Conservation (phyloP, 2,888 invertebrate genomes). For the Drosophila merina region DNA sequence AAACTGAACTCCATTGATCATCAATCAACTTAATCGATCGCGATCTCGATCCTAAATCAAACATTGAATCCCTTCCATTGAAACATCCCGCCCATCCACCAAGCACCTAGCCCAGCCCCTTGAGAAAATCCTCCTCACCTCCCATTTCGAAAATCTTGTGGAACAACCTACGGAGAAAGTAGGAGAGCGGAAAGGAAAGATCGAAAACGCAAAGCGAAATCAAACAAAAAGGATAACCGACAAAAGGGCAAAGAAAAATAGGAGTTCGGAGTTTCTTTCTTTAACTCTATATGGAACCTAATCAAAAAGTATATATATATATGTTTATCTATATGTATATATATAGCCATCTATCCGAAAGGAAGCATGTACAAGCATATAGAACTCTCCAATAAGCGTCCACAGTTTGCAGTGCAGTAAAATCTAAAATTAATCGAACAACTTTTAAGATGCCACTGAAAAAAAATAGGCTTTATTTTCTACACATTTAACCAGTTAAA, state of each 20-base stretch:
- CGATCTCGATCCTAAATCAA: neutral
- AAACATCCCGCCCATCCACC: too few species aligned
- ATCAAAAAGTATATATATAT: neutral
- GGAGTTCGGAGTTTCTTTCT: too few species aligned
- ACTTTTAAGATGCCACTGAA: neutral
- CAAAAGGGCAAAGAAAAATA: too few species aligned
- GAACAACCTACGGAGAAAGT: too few species aligned
- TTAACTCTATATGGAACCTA: too few species aligned
- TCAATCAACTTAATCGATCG: neutral
- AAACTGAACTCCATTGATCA: conserved; percentile 5
- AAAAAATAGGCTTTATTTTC: neutral
- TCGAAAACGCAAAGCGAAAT: too few species aligned
- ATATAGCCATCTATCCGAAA: neutral
- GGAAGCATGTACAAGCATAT: conserved; percentile 3
- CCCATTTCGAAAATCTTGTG: too few species aligned
- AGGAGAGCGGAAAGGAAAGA: too few species aligned
- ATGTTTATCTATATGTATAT: neutral
- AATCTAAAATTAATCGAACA: neutral
- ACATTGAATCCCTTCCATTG: neutral
- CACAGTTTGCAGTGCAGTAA: neutral
- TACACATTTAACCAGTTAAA: neutral
- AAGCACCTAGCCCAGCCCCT: too few species aligned
- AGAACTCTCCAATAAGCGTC: neutral
- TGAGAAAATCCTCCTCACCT: too few species aligned
- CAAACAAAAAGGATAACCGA: too few species aligned